phyloP scores from a whole-genome alignment of 2,113 vertebrate species.

The Hirundichthys speculiger region DNA sequence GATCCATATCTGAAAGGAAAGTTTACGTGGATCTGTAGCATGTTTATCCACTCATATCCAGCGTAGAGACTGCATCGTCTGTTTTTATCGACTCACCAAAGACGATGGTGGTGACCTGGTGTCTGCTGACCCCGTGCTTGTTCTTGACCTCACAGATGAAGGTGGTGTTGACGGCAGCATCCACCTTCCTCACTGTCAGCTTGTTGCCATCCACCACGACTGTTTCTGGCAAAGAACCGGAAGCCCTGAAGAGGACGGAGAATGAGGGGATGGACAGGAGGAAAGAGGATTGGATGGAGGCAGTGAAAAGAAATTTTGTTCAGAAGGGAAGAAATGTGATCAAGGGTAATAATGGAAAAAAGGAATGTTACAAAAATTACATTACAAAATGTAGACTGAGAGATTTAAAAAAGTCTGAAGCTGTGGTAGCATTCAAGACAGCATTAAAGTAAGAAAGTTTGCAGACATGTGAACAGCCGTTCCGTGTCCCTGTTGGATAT shows the following conservation, averaged over 20 bases:
- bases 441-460: neutral
- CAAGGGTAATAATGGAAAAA: no score
- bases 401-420: neutral
- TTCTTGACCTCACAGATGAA: constrained; percentile 85
- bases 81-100: constrained; percentile 79
- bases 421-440: no score
- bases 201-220: constrained; percentile 68
- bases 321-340: no score
- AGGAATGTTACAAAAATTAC: no score
- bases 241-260: constrained; percentile 45
- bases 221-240: constrained; percentile 69
- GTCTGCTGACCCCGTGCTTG: constrained; percentile 70
- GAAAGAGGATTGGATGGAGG: no score
- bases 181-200: constrained; percentile 83
- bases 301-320: no score
- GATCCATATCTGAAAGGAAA: neutral
- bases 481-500: constrained; percentile 32
- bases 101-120: constrained; percentile 80
- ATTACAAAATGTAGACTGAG: neutral
- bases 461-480: constrained; percentile 39
- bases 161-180: constrained; percentile 85
- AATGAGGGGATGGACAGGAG: no score
- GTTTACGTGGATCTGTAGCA: no score
- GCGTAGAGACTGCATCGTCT: neutral
- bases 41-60: no score